Evolutionary conservation across 1,140 invertebrate species (phyloP).

Genomic region (Bicyclus anynana): DNA sequence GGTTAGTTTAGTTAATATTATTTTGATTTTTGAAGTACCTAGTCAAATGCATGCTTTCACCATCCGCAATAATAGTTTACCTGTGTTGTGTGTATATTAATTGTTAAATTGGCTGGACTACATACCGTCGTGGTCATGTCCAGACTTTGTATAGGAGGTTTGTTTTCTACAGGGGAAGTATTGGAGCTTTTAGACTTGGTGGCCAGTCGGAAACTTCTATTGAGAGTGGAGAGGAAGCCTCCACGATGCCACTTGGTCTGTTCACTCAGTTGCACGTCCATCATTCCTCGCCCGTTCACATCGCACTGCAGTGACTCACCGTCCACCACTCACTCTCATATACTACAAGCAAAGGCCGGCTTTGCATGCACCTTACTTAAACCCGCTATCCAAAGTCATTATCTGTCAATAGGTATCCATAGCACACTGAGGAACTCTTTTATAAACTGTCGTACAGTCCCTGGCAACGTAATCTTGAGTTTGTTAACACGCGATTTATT

Average conservation of each 20-base stretch:
- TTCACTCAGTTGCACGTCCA: slow-evolving; percentile 62
- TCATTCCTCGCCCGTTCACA: slow-evolving; percentile 62
- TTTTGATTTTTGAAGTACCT: too few relatives aligned
- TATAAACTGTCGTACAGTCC: slow-evolving; percentile 7
- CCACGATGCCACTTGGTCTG: slow-evolving; percentile 64
- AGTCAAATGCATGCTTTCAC: too few relatives aligned
- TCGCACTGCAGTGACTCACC: slow-evolving; percentile 63
- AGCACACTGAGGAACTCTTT: slow-evolving; percentile 25
- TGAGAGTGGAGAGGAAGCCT: slow-evolving; percentile 60
- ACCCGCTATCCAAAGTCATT: slow-evolving; percentile 29
- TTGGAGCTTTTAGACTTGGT: slow-evolving; percentile 44
- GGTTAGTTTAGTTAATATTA: too few relatives aligned
- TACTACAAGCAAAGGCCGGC: slow-evolving; percentile 45
- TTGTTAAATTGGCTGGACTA: slow-evolving; percentile 1
- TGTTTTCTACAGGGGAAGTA: slow-evolving; percentile 43
- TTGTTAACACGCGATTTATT: slow-evolving; percentile 37
- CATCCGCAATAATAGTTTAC: too few relatives aligned
- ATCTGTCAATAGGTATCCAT: slow-evolving; percentile 20
- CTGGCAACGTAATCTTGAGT: slow-evolving; percentile 30
- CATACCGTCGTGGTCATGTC: slow-evolving; percentile 44
- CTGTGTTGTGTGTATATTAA: neutral
- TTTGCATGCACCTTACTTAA: slow-evolving; percentile 23
- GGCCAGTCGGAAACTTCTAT: slow-evolving; percentile 60
- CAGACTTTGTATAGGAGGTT: slow-evolving; percentile 40
- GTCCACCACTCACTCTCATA: slow-evolving; percentile 40